Conservation (phyloP, 2,888 invertebrate genomes). For the Ormyrus nitidulus region DNA sequence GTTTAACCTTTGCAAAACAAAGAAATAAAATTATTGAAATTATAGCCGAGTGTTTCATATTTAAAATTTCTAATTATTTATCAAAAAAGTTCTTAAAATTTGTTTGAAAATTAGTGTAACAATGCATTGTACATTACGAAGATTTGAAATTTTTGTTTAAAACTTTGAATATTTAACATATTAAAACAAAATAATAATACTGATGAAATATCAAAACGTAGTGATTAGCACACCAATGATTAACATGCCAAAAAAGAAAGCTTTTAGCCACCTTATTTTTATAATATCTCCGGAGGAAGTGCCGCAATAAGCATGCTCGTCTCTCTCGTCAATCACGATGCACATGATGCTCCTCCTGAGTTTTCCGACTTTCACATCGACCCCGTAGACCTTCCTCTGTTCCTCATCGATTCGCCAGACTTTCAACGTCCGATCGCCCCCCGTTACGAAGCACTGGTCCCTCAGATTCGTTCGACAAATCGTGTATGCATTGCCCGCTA, state of each 20-base stretch:
- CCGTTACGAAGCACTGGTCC: constrained; percentile 83
- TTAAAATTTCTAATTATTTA: too few relatives aligned
- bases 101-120: too few relatives aligned
- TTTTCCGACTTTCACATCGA: constrained; percentile 87
- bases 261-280: constrained; percentile 70
- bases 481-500: constrained; percentile 83
- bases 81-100: too few relatives aligned
- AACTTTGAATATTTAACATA: too few relatives aligned
- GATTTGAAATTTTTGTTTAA: too few relatives aligned
- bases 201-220: too few relatives aligned
- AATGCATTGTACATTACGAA: too few relatives aligned
- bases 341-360: constrained; percentile 86
- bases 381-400: constrained; percentile 82
- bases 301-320: constrained; percentile 88
- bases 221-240: too few relatives aligned
- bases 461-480: constrained; percentile 78
- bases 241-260: too few relatives aligned
- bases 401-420: constrained; percentile 85
- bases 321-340: constrained; percentile 82
- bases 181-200: too few relatives aligned
- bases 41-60: too few relatives aligned
- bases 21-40: too few relatives aligned
- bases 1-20: constrained; percentile 75
- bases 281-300: constrained; percentile 88
- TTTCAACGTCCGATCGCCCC: constrained; percentile 84